Base-by-base conservation (phyloP, 2,888 invertebrate species). In the Polyommatus iphigenia region DNA sequence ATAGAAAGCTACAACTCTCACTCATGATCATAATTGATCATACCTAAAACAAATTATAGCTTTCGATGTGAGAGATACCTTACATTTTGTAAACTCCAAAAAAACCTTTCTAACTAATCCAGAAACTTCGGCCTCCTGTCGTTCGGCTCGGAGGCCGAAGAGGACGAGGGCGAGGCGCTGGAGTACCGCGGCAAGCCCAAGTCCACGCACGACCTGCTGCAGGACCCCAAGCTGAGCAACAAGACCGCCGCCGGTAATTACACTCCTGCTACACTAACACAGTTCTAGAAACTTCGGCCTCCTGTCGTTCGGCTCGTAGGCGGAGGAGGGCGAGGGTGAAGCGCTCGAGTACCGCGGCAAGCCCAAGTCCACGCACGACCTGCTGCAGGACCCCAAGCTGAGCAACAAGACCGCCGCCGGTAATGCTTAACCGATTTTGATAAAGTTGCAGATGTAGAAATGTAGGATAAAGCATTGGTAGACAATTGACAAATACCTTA, bases 101-200 rank as follows among this genome's bases (percentile, higher is more conserved):
- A 36, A 36, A 0, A 36, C 36, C 7, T 36, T 36, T 36, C 36
- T 8, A 36, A 36, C 36, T 36, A 36, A 6, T 81, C 3, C 46
- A 99, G 98, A 87, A 99, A 99, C 92, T 99, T 98, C 86, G 98
- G 97, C 71, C 94, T 99, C 1, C 93, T 99, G 2, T 99, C 99
- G 0, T 99, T 99, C 91, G 99, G 99, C 0, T 98, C 97, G 83
- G 98, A 98, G 87, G 99, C 99, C 0, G 99, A 99, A 86, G 99
- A 98, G 85, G 99, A 99, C 84, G 99, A 99, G 85, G 97, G 97
- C 80, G 97, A 98, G 88, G 96, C 96, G 0, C 96, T 95, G 83
- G 95, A 95, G 83, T 95, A 92, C 83, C 92, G 96, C 24, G 96
- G 97, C 0, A 98, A 98, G 91, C 97, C 98, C 18, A 99, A 99